These are phyloP conservation scores for Diacarnus erythraeanus DNA, from an alignment of 37 sponge, comb jelly and placozoan species.

Conservation along the genomic window DNA sequence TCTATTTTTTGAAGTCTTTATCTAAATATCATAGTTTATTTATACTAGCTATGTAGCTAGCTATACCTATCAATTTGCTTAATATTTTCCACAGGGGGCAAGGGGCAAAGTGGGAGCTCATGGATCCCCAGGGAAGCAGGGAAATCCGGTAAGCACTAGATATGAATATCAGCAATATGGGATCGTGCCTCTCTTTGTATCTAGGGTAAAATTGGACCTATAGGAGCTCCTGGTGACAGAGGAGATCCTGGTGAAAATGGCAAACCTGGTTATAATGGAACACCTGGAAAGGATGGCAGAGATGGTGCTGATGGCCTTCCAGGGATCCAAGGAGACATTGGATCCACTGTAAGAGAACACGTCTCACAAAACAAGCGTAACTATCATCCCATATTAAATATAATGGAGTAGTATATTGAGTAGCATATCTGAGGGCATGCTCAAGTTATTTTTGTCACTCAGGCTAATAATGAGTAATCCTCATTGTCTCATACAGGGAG, in stretches of 20 bases:
- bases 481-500: constrained; percentile 6
- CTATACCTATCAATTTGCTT: background rate
- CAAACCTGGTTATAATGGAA: constrained; percentile 25
- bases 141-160: constrained; percentile 28
- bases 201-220: constrained; percentile 18
- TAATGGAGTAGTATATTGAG: no score
- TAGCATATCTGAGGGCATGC: no score
- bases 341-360: constrained; percentile 19
- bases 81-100: constrained; percentile 8
- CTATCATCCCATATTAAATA: no score
- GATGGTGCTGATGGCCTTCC: constrained; percentile 22
- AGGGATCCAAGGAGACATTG: constrained; percentile 36
- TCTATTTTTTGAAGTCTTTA: no score
- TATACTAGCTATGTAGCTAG: no score
- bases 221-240: constrained; percentile 10
- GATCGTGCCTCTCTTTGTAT: background rate
- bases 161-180: background rate
- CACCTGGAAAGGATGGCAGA: constrained; percentile 28
- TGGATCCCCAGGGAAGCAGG: constrained; percentile 39
- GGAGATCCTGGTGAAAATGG: constrained; percentile 21
- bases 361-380: no score
- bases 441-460: background rate
- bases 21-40: no score
- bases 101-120: constrained; percentile 41
- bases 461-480: background rate